Base-by-base conservation (phyloP, 1,140 invertebrate species). In the Drosophila arawakana region DNA sequence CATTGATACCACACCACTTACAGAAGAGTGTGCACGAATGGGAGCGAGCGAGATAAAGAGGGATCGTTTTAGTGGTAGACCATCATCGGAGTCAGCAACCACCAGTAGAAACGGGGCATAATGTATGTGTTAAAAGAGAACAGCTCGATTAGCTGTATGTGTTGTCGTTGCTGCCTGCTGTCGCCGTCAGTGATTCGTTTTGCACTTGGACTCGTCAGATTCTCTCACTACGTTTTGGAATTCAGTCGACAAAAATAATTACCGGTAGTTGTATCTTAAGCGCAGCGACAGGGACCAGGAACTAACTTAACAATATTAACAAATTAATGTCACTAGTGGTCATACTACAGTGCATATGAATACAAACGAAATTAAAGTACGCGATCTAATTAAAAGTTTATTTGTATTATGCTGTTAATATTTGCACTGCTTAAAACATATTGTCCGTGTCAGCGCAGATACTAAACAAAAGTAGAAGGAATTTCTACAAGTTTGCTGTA, bases 211-310 rank as follows among this genome's bases (percentile, higher is more conserved):
- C 89, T 82, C 89, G 85, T 86, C 90, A 85, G 86, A 86, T 80
- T 83, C 90, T 91, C 90, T 91, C 82, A 90, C 82, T 89, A 82
- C 90, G 82, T 91, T 91, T 91, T 84, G 90, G 83, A 90, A 91
- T 91, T 91, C 90, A 91, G 85, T 91, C 90, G 81, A 78, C 81
- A 91, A 89, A 81, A 81, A 91, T 92, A 92, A 92, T 92, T 92
- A 92, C 88, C 84, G 90, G 82, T 91, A 90, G 91, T 90, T 91
- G 81, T 92, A 91, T 88, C 90, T 81, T 76, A 67, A 81, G 84
- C 84, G 85, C 81, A 80, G 80, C 80, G 79, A 82, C 84, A 76
- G 83, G 62, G 71, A 49, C 65, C 41, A 54, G 61, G 41, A 54
- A 75, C 73, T 60, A 76, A 60, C 49, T 34, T 44, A 46, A 50